These are phyloP conservation scores for Dicyrtoma fusca DNA, from an alignment of 2,888 invertebrate species.

Conservation along the genomic window DNA sequence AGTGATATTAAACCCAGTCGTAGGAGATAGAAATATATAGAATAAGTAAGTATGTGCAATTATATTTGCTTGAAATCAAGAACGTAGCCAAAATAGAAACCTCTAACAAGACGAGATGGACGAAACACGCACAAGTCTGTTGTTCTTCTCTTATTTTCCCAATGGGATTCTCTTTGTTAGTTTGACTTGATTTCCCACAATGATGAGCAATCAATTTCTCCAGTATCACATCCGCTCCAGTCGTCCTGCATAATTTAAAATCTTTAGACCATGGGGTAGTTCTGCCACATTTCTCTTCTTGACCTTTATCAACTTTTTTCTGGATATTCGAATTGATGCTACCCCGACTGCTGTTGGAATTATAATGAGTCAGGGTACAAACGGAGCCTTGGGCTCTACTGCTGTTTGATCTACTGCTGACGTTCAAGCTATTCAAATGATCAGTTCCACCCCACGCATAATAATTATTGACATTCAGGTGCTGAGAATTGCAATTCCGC, in stretches of 20 bases:
- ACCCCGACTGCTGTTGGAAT: slow-evolving; percentile 3
- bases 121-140: slow-evolving; percentile 15
- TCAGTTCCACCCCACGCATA: slow-evolving; percentile 31
- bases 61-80: not conserved
- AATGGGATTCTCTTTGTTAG: not conserved
- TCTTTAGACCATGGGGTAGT: not conserved
- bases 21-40: no score
- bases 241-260: not conserved
- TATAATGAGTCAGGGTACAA: not conserved
- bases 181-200: not conserved
- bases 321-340: not conserved
- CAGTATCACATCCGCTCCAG: slow-evolving; percentile 3
- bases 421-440: slow-evolving; percentile 10
- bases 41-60: not conserved
- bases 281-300: not conserved
- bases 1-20: no score
- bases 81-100: not conserved
- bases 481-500: slow-evolving; percentile 5
- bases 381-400: not conserved
- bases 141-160: not conserved
- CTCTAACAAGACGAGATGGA: slow-evolving; percentile 22
- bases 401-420: slow-evolving; percentile 3
- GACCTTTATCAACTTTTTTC: slow-evolving; percentile 14
- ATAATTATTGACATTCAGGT: slow-evolving; percentile 25
- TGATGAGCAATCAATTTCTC: slow-evolving; percentile 8